Percentiles rank a stretch among this genome's conserved stretches.
phyloP scores from a whole-genome alignment of 2,797 vertebrate genomes.

The Vireo griseus region DNA sequence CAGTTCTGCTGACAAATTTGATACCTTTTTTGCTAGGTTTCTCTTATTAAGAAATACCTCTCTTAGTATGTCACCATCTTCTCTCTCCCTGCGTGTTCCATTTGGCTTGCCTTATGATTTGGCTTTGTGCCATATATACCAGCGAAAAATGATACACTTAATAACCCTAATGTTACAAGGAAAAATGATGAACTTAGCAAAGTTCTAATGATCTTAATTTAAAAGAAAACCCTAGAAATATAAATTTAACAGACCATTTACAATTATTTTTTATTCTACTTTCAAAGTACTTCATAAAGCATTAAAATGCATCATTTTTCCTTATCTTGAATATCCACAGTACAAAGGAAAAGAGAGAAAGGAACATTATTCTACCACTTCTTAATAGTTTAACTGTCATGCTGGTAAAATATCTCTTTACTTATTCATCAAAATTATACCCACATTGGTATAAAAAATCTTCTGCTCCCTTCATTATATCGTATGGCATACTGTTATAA shows the following conservation, averaged over 20 bases:
- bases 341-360: neutral
- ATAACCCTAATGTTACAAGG: constrained; percentile 62
- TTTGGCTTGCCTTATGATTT: constrained; percentile 30
- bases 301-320: neutral
- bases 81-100: neutral
- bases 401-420: neutral
- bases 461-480: neutral
- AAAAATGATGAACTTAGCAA: constrained; percentile 67
- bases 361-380: neutral
- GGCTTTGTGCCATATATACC: constrained; percentile 51
- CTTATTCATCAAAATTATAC: neutral
- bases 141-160: constrained; percentile 58
- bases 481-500: neutral
- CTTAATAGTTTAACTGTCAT: neutral
- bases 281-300: neutral
- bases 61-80: constrained; percentile 71
- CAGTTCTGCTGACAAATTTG: constrained; percentile 89
- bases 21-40: constrained; percentile 81
- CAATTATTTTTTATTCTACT: neutral
- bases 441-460: neutral
- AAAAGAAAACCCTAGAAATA: neutral
- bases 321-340: neutral
- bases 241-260: neutral
- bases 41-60: constrained; percentile 87
- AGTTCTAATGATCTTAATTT: constrained; percentile 39